Conservation (phyloP, 2,888 invertebrate genomes). For the Busseola fusca region DNA sequence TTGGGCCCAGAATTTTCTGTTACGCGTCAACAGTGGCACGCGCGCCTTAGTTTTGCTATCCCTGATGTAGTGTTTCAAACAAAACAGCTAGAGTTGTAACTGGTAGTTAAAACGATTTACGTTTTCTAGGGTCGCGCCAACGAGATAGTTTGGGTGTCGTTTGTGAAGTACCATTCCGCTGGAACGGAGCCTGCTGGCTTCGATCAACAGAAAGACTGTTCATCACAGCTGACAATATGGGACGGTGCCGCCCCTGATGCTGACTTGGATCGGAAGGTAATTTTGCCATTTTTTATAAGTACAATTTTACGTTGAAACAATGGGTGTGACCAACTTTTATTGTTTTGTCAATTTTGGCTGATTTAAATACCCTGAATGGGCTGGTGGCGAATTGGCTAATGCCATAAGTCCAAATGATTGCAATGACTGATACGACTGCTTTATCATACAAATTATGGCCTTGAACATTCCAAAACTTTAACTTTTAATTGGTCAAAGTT, state of each 20-base stretch:
- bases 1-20: background rate
- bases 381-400: background rate
- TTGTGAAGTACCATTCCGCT: slow-evolving; percentile 94
- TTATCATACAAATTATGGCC: background rate
- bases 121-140: slow-evolving; percentile 90
- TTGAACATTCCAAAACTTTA: too few species aligned
- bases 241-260: slow-evolving; percentile 91
- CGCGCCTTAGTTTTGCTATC: background rate
- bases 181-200: slow-evolving; percentile 91
- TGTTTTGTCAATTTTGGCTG: background rate
- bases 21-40: background rate
- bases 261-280: slow-evolving; percentile 85
- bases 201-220: slow-evolving; percentile 91
- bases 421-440: background rate
- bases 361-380: background rate
- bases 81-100: slow-evolving; percentile 37
- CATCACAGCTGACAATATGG: slow-evolving; percentile 93
- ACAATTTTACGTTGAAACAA: background rate
- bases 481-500: too few species aligned
- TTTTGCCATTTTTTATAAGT: background rate
- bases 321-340: background rate
- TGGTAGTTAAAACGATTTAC: slow-evolving; percentile 59
- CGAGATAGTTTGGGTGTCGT: slow-evolving; percentile 95
- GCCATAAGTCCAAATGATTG: background rate
- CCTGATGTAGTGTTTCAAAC: slow-evolving; percentile 23